phyloP scores from a whole-genome alignment of 2,113 vertebrate species.

The Oplegnathus fasciatus region DNA sequence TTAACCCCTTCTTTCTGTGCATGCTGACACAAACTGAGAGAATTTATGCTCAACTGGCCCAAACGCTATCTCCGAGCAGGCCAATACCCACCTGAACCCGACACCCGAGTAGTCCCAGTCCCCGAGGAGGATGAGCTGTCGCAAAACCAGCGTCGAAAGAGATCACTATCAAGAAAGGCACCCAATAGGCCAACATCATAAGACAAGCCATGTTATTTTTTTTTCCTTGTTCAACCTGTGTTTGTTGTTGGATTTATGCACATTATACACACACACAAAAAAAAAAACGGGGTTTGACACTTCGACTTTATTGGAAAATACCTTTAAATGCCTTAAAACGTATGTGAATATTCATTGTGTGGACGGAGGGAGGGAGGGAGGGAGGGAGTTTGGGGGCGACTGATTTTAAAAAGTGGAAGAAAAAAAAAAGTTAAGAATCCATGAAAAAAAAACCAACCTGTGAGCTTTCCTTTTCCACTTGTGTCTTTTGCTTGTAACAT shows the following conservation, averaged over 20 bases:
- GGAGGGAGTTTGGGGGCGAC: constrained; percentile 9
- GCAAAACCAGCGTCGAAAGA: constrained; percentile 87
- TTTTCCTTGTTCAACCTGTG: constrained; percentile 48
- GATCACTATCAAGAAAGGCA: constrained; percentile 84
- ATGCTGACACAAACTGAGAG: constrained; percentile 48
- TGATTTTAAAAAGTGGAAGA: constrained; percentile 20
- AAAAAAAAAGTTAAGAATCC: constrained; percentile 1
- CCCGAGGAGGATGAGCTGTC: constrained; percentile 88
- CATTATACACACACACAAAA: constrained; percentile 49
- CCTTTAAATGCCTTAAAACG: constrained; percentile 54
- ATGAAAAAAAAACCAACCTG: constrained; percentile 41
- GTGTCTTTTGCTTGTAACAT: constrained; percentile 81
- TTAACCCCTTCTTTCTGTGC: constrained; percentile 33
- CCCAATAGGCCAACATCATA: constrained; percentile 78
- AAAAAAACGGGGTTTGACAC: constrained; percentile 64
- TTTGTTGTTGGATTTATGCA: constrained; percentile 58
- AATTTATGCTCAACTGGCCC: constrained; percentile 87
- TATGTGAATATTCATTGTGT: constrained; percentile 70
- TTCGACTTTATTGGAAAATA: constrained; percentile 56
- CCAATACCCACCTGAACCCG: constrained; percentile 88
- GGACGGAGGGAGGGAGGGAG: neutral
- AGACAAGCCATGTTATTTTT: constrained; percentile 17
- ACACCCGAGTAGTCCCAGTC: constrained; percentile 87
- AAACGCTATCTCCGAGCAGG: constrained; percentile 93
- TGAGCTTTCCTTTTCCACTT: constrained; percentile 59